phyloP scores from a whole-genome alignment of 2,888 invertebrate species.

The Neuroscelio doddi region DNA sequence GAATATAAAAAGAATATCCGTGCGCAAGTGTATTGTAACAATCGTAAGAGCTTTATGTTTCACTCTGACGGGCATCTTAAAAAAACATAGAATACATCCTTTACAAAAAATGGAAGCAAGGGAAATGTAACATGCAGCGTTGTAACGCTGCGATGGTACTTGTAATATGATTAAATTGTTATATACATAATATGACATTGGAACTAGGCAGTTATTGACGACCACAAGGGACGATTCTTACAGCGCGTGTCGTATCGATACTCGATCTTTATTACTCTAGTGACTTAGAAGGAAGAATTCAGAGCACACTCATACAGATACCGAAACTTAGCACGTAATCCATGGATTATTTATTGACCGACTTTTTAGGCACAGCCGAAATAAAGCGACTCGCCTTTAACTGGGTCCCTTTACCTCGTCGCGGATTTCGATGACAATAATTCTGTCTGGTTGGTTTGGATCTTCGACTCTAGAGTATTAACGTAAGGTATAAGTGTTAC shows the following conservation, averaged over 20 bases:
- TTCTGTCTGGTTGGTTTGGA: constrained; percentile 49
- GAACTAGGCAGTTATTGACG: not conserved
- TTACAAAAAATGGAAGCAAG: no score
- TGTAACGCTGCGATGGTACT: constrained; percentile 17
- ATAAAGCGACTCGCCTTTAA: constrained; percentile 19
- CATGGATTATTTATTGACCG: constrained; percentile 37
- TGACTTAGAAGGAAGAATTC: constrained; percentile 1
- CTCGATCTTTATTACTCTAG: constrained; percentile 8
- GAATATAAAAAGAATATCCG: constrained; percentile 53
- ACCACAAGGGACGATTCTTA: not conserved
- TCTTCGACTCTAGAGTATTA: constrained; percentile 41
- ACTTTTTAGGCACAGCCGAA: constrained; percentile 32
- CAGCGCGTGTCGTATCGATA: constrained; percentile 13
- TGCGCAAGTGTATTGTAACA: constrained; percentile 67
- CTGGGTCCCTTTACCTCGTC: constrained; percentile 35
- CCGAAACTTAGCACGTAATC: constrained; percentile 37
- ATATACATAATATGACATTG: constrained; percentile 14
- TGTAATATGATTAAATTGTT: constrained; percentile 22
- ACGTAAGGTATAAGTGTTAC: constrained; percentile 40
- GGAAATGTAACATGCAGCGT: constrained; percentile 10
- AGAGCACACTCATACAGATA: constrained; percentile 38
- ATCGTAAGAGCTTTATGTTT: constrained; percentile 69
- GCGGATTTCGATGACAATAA: constrained; percentile 54
- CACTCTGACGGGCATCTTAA: constrained; percentile 60
- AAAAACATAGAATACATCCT: not conserved